Base-by-base conservation (phyloP, 2,888 invertebrate genomes). In the Drosophila flavopinicola region DNA sequence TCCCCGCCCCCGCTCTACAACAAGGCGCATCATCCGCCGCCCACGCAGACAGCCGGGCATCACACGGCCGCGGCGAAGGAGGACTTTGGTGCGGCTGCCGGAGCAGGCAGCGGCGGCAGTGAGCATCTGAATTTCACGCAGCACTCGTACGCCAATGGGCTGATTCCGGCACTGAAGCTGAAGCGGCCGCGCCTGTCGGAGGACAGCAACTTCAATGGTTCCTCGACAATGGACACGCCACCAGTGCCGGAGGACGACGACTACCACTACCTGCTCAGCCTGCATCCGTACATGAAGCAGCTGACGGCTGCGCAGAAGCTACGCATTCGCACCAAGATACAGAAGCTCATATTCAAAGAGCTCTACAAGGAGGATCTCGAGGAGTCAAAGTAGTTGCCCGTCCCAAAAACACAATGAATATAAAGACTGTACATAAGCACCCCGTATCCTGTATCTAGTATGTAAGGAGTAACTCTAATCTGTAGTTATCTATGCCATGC, bases 211-310 rank as follows among this genome's bases (percentile, higher is more conserved):
- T 90, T 90, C 20, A 90, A 90, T 75, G 90, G 90, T n/a, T 90
- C 90, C 44, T 90, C 90, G 5, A 90, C 90, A 0, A 90, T 90
- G 90, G 90, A 90, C 54, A 85, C 74, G 2, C 77, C 88, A 0
- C 15, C 88, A 33, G 90, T 90, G 61, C 89, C 90, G 5, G 90
- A 90, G 58, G 91, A 91, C 57, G 91, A 91, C 76, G 91, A 91
- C 58, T 91, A 91, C 68, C 90, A 91, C 61, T 91, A 91, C 59
- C 76, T 91, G 63, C 77, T 91, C 25, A 91, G 91, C 38, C 71
- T 91, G 37, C 91, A 91, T 86, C 91, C 91, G 7, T 91, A 91
- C 63, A 91, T 91, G 90, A 90, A 90, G 39, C 90, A 91, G 52
- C 64, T 91, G 52, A 89, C 88, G 44, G 89, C 90, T 0, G 88